Base-by-base conservation (phyloP, 30 jellyfish, hydroid and myxozoan species). In the Aurelia coerulea region DNA sequence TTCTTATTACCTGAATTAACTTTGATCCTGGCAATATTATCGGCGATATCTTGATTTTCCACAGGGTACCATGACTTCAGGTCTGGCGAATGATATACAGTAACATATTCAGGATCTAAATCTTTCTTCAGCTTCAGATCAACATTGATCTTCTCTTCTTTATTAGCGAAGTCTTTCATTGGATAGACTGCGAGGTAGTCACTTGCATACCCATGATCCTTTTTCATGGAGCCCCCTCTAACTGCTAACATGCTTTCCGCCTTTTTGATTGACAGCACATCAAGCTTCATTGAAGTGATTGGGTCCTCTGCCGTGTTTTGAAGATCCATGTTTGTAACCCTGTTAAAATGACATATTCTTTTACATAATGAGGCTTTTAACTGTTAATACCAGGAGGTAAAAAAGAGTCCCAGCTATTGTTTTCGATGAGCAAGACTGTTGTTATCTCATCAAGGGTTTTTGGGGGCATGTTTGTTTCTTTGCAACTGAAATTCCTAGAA, bases 61-160 rank as follows among this genome's bases (percentile, higher is more conserved):
- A 88, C 62, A 34, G 65, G 62, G 39, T 72, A 56, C 98, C 98
- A 93, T 8, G 86, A 41, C 33, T 83, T 71, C 81, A 42, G 52
- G 52, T 93, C 96, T 41, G 53, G 66, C 29, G 98, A 88, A 66
- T 85, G 96, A 73, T 82, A 93, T 52, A 93, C 91, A 1, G 90
- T 79, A 41, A 73, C 97, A 17, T 56, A 29, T 31, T 56, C 76
- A 63, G 69, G 80, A 72, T 83, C 80, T 19, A 71, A 8, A 16
- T 64, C 92, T 17, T 64, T 64, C 58, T 83, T 83, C 23, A 83
- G 54, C 19, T 62, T 62, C 76, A 83, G 60, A 16, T 71, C 86
- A 12, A 53, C 80, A 15, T 60, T 60, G 35, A 60, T 23, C 9
- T n/a, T n/a, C 46, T 39, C 23, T 12, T 60, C 5, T 2, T 34